Percentiles rank a stretch among this genome's conserved stretches.
These are phyloP conservation scores for Aleiodes alternator DNA, from an alignment of 2,888 invertebrate genomes.

Conservation along the genomic window DNA sequence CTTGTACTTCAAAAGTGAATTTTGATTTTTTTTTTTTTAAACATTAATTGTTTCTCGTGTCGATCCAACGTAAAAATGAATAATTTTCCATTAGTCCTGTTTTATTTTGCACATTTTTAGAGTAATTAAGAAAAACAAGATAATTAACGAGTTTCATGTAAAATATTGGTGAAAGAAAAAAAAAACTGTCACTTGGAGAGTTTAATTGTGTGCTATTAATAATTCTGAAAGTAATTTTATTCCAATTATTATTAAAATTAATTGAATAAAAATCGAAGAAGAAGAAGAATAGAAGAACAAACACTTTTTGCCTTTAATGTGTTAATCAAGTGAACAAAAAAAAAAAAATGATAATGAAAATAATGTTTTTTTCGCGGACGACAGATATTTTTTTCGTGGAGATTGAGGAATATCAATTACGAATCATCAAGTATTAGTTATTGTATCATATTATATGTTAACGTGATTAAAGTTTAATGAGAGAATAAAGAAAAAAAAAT, in stretches of 20 bases:
- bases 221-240: slow-evolving; percentile 22
- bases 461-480: slow-evolving; percentile 61
- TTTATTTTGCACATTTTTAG: slow-evolving; percentile 20
- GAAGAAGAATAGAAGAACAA: background rate
- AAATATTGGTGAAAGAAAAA: slow-evolving; percentile 22
- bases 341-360: slow-evolving; percentile 40
- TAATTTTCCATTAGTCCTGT: slow-evolving; percentile 11
- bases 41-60: slow-evolving; percentile 10
- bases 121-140: slow-evolving; percentile 16
- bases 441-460: slow-evolving; percentile 73
- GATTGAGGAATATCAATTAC: slow-evolving; percentile 48
- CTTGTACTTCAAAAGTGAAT: slow-evolving; percentile 50
- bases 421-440: slow-evolving; percentile 71
- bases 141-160: slow-evolving; percentile 22
- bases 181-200: slow-evolving; percentile 2
- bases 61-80: slow-evolving; percentile 22
- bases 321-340: slow-evolving; percentile 21
- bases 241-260: slow-evolving; percentile 20
- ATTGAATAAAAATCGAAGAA: background rate
- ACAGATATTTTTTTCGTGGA: slow-evolving; percentile 25
- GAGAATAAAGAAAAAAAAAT: background rate
- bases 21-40: slow-evolving; percentile 37
- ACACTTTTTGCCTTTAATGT: slow-evolving; percentile 27
- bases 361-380: slow-evolving; percentile 56
- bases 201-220: slow-evolving; percentile 25